These are phyloP conservation scores for Hipposideros larvatus DNA, from an alignment of 2,797 vertebrate genomes.

Conservation along the genomic window DNA sequence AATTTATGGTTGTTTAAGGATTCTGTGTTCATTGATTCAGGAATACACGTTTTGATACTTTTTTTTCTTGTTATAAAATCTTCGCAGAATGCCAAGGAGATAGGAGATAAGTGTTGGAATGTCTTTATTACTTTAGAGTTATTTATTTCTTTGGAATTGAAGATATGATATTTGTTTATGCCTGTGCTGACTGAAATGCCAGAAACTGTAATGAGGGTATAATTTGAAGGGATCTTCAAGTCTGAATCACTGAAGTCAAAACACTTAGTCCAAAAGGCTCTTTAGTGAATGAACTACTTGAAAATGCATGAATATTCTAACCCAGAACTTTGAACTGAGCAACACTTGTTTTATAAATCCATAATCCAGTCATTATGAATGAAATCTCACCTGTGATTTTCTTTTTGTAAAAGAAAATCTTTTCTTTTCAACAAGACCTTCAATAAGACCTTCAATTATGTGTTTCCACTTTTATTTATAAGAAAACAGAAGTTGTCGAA, in stretches of 20 bases:
- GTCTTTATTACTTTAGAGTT: background rate
- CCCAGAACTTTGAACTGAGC: background rate
- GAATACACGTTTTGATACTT: background rate
- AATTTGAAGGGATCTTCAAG: background rate
- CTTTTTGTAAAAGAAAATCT: background rate
- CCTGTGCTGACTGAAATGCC: background rate
- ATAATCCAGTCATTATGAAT: background rate
- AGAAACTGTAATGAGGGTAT: background rate
- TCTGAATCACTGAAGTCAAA: background rate
- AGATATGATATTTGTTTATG: background rate
- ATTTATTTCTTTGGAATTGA: background rate
- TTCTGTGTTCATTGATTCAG: background rate
- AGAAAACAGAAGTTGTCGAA: slow-evolving; percentile 96
- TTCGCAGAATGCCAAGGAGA: background rate
- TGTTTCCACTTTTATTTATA: slow-evolving; percentile 64
- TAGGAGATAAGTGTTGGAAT: background rate
- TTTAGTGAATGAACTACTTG: background rate
- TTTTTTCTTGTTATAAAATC: background rate
- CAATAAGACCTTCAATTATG: background rate
- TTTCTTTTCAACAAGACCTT: background rate
- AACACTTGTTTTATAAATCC: background rate
- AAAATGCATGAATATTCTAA: background rate
- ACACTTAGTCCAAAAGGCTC: background rate
- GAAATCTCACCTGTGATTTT: background rate
- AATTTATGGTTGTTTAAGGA: background rate